Conservation (phyloP, 2,797 vertebrate genomes). For the Botia almorhae region DNA sequence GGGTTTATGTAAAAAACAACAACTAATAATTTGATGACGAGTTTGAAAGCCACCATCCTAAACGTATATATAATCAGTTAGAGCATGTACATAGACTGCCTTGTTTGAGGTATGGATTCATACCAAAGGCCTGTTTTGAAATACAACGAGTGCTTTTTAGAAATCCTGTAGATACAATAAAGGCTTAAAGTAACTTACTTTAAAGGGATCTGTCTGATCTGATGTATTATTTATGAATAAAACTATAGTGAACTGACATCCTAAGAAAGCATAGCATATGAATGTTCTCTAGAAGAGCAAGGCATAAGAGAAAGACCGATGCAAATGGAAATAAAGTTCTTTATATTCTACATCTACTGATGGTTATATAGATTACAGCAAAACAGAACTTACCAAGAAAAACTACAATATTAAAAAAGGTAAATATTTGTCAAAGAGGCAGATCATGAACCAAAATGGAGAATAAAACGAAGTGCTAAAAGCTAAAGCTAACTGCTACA, state of each 20-base stretch:
- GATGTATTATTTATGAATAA: not conserved
- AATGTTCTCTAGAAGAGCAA: not conserved
- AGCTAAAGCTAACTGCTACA: constrained; percentile 1
- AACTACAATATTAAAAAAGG: not conserved
- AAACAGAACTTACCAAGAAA: not conserved
- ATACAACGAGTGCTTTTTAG: constrained; percentile 9
- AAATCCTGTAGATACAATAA: constrained; percentile 10
- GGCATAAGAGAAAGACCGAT: not conserved
- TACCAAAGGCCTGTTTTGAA: constrained; percentile 18
- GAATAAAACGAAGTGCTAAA: not conserved
- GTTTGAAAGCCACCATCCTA: constrained; percentile 32
- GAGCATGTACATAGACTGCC: constrained; percentile 27
- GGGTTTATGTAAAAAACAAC: constrained; percentile 46
- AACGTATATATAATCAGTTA: constrained; percentile 41
- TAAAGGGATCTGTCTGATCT: constrained; percentile 18
- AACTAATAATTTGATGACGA: constrained; percentile 29
- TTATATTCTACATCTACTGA: constrained; percentile 5
- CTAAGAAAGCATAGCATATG: constrained; percentile 6
- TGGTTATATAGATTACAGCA: not conserved
- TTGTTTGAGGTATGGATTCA: constrained; percentile 26
- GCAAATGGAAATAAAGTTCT: constrained; percentile 6
- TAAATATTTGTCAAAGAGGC: not conserved
- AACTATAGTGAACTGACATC: constrained; percentile 2
- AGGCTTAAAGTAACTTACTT: not conserved
- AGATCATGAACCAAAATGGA: not conserved